Percentiles rank a stretch among this genome's conserved stretches.
phyloP scores from a whole-genome alignment of 2,113 vertebrate species.

The Prochilodus magdalenae region DNA sequence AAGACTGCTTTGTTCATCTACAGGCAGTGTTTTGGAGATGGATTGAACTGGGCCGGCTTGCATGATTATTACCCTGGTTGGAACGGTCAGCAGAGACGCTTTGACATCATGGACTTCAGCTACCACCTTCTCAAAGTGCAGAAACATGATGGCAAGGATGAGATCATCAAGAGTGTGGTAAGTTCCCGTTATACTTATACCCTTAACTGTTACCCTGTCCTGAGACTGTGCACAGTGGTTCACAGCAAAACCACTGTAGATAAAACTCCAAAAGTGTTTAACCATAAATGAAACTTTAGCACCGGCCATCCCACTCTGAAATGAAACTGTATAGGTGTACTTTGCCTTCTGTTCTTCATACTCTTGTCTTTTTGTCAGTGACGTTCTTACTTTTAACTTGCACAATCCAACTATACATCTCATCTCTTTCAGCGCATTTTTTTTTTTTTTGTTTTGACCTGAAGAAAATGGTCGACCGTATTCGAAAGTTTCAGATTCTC shows the following conservation, averaged over 20 bases:
- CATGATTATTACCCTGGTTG: conserved; percentile 87
- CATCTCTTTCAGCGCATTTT: conserved; percentile 81
- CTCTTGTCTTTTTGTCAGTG: not conserved
- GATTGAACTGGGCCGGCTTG: conserved; percentile 92
- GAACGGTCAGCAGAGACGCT: conserved; percentile 87
- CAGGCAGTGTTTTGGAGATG: conserved; percentile 89
- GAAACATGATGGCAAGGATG: conserved; percentile 89
- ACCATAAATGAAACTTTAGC: no score
- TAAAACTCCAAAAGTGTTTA: no score
- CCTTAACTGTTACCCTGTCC: not conserved
- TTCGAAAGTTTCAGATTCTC: conserved; percentile 95
- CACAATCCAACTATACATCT: not conserved
- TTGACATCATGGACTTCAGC: conserved; percentile 88
- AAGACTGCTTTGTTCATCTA: conserved; percentile 30
- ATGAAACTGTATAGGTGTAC: not conserved
- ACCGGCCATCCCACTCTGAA: no score
- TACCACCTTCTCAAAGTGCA: conserved; percentile 90
- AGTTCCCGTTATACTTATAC: no score
- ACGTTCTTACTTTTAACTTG: not conserved
- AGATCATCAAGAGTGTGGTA: conserved; percentile 92
- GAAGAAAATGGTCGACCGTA: conserved; percentile 99
- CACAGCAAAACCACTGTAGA: no score
- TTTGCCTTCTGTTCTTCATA: not conserved
- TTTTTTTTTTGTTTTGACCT: no score
- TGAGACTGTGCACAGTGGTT: not conserved